These are phyloP conservation scores for Axea sp. DNA, from an alignment of 2,888 invertebrate genomes.

Conservation along the genomic window DNA sequence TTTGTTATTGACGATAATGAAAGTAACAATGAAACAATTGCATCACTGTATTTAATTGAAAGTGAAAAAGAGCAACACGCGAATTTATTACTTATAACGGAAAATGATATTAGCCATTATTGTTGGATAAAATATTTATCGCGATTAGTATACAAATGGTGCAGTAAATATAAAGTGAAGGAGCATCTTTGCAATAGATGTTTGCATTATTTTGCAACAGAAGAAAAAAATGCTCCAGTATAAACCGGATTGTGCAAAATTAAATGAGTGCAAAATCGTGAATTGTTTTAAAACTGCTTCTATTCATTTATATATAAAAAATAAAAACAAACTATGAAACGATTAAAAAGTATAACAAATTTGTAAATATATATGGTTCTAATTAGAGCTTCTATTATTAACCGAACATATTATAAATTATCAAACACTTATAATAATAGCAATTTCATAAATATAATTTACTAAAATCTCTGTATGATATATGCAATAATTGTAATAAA, in stretches of 20 bases:
- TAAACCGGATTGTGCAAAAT: neutral
- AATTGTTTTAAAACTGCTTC: too few species aligned
- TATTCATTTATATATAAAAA: too few species aligned
- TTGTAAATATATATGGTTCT: too few species aligned
- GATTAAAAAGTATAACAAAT: too few species aligned
- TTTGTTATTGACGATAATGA: neutral
- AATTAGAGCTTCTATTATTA: too few species aligned
- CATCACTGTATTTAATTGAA: neutral
- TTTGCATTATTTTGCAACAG: neutral
- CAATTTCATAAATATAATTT: too few species aligned
- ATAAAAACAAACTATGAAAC: too few species aligned
- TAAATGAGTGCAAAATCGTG: constrained; percentile 9
- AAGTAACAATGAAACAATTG: constrained; percentile 20
- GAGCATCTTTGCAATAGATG: constrained; percentile 9
- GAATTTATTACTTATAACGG: neutral
- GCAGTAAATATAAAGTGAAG: neutral
- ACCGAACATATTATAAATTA: too few species aligned
- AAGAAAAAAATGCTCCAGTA: neutral
- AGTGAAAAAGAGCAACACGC: neutral
- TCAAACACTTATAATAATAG: too few species aligned
- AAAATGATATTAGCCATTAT: neutral
- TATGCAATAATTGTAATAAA: too few species aligned
- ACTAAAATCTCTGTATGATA: too few species aligned
- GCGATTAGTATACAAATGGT: neutral
- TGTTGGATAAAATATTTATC: constrained; percentile 14